Base-by-base conservation (phyloP, 2,888 invertebrate genomes). In the Stenichneumon culpator region DNA sequence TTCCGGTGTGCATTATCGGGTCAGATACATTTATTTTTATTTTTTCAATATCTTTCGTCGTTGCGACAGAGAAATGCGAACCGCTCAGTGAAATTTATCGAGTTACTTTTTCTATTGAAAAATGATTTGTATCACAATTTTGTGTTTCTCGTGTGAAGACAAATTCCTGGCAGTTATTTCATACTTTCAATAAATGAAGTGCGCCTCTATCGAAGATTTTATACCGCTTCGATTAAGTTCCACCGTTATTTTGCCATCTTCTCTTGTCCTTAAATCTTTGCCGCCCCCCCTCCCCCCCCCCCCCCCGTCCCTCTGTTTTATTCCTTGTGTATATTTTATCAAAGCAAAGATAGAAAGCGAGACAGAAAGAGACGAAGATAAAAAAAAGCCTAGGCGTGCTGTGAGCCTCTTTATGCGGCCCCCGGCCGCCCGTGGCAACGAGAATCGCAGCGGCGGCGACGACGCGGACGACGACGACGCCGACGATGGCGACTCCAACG, bases 361-460 rank as follows among this genome's bases (percentile, higher is more conserved):
- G 22, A 22, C 19, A 39, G 74, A 74, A n/a, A 28, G 32, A 63
- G 47, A 32, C 14, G 44, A 50, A 25, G 57, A 50, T 19, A 63
- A 70, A 79, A 70, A 70, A 52, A 70, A 60, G 50, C 47, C 25
- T 32, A 52, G 70, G 65, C 50, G 52, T 60, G 11, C 54, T 44
- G 44, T 2, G 68, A 52, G 67, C 70, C 50, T 63, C 44, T 60
- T 60, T 60, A 44, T 67, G 54, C 77, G 47, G 60, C 32, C 67
- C 75, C 68, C 54, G 47, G 72, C 32, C 54, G 77, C 67, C 77
- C 72, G 60, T 78, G 72, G 80, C 84, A 80, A 84, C 80, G 72
- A 60, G 67, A 67, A 77, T 86, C 68, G 47, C 68, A 77, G 57
- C 57, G 74, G 44, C 73, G 75, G 39, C 65, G 69, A 74, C 83